Conservation (phyloP, 2,797 vertebrate species). For the Chrosomus eos region DNA sequence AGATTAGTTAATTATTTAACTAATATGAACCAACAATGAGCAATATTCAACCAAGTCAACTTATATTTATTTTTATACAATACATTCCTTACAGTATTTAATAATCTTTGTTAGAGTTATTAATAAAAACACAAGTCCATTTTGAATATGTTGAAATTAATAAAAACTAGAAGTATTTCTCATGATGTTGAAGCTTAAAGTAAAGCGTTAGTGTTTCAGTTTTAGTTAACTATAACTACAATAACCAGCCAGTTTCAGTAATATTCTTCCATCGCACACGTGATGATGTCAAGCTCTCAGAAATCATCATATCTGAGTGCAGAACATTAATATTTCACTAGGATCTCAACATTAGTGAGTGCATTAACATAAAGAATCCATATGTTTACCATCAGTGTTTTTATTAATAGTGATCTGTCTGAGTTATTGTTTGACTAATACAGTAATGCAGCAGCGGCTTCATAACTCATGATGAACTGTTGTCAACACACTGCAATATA, state of each 20-base stretch:
- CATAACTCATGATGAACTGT: slow-evolving; percentile 65
- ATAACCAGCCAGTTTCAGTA: neutral
- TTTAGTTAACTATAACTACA: neutral
- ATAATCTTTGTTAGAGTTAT: neutral
- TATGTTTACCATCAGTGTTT: slow-evolving; percentile 40
- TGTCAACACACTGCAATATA: slow-evolving; percentile 65
- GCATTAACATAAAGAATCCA: slow-evolving; percentile 36
- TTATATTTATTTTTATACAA: neutral
- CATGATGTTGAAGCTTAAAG: no score
- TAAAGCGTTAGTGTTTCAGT: neutral
- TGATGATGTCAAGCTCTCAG: neutral
- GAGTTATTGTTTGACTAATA: slow-evolving; percentile 60
- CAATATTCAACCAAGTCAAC: neutral
- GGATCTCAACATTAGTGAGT: slow-evolving; percentile 12
- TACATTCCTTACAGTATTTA: neutral
- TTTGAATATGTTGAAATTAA: neutral
- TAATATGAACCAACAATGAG: neutral
- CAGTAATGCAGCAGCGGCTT: slow-evolving; percentile 56
- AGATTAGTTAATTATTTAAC: no score
- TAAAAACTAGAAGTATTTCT: neutral
- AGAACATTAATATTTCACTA: slow-evolving; percentile 25
- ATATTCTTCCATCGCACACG: neutral
- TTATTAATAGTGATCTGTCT: slow-evolving; percentile 52
- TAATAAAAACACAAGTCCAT: neutral
- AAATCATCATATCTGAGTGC: slow-evolving; percentile 3